phyloP scores from a whole-genome alignment of 1,140 invertebrate genomes.

The Drosophila arawakana region DNA sequence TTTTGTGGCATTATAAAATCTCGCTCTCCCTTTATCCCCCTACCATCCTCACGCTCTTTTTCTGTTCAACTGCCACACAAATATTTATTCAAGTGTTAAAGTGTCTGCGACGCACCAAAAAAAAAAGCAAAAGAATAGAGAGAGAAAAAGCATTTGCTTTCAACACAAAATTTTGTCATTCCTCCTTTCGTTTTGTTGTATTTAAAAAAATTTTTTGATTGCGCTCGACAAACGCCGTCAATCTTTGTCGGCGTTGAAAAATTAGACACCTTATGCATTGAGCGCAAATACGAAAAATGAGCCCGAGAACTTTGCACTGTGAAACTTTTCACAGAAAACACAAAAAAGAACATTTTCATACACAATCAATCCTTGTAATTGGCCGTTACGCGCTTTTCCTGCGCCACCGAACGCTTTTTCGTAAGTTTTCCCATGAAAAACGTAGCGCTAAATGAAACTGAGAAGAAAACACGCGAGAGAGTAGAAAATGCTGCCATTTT shows the following conservation, averaged over 20 bases:
- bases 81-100: conserved; percentile 84
- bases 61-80: conserved; percentile 61
- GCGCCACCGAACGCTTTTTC: conserved; percentile 51
- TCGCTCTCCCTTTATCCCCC: conserved; percentile 13
- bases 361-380: conserved; percentile 85
- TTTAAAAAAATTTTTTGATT: conserved; percentile 75
- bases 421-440: conserved; percentile 83
- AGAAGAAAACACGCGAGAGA: conserved; percentile 11
- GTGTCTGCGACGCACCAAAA: conserved; percentile 70
- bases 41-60: background rate
- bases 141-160: conserved; percentile 58
- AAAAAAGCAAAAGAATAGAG: no score
- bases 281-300: conserved; percentile 36
- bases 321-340: conserved; percentile 51
- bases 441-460: conserved; percentile 84
- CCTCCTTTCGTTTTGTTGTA: conserved; percentile 44
- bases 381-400: conserved; percentile 75
- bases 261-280: conserved; percentile 82
- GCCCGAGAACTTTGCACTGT: conserved; percentile 43
- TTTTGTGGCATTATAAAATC: conserved; percentile 83
- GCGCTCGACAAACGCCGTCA: conserved; percentile 67
- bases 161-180: conserved; percentile 29
- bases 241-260: conserved; percentile 78
- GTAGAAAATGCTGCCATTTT: conserved; percentile 62
- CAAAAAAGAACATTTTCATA: conserved; percentile 71